Base-by-base conservation (phyloP, 2,888 invertebrate species). In the Scaptomyza polygonia region DNA sequence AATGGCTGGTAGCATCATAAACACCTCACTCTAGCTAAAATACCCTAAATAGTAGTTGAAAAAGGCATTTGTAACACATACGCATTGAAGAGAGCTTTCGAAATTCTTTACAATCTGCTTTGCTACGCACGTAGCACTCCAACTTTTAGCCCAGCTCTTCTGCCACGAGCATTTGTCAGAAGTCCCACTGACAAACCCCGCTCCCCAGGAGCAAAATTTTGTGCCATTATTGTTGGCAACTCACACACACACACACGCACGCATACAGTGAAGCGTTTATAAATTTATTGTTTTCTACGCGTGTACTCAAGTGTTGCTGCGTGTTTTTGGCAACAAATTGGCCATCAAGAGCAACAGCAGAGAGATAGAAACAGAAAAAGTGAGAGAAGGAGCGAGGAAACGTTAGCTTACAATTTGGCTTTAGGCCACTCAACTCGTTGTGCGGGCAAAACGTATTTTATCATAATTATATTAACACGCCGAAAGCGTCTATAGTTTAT, bases 301-400 rank as follows among this genome's bases (percentile, higher is more conserved):
- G 87, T 87, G 82, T 78, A 78, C 87, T 87, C 82, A 82, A 82
- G 82, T 82, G 82, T 85, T 84, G 82, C 86, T 87, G 82, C 87
- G 85, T 82, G 82, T 82, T 82, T 81, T 76, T 85, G 79, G 79
- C 82, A 82, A 82, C 82, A 82, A 82, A 87, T 82, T 82, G 87
- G 87, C 74, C 68, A 77, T 77, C 80, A 71, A 70, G 54, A 25
- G 25, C 25, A 25, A 25, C 27, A 29, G 9, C 21, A 18, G 21
- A 11, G 8, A 44, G 4, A 32, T 9, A 2, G 16, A 6, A 36
- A 25, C 5, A 25, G 25, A 25, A 25, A 5, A n/a, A n/a, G n/a
- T n/a, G 16, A 14, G 14, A 30, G 47, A 25, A 16, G 44, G 30
- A 56, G 56, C 43, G 30, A 56, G 56, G 36, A 72, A 67, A 81